phyloP scores from a whole-genome alignment of 2,113 vertebrate species.

The Alectura lathami region DNA sequence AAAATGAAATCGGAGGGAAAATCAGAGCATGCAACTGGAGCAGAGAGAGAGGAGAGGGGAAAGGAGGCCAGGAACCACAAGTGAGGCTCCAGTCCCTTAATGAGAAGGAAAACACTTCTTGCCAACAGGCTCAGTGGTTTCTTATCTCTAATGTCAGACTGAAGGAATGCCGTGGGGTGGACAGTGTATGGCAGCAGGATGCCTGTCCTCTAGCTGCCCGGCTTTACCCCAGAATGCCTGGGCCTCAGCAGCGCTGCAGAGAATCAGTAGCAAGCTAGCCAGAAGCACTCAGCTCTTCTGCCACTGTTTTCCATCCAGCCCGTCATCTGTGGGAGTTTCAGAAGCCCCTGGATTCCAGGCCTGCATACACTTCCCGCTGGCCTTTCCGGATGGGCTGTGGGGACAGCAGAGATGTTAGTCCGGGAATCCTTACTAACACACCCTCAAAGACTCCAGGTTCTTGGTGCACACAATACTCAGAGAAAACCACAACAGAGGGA shows the following conservation, averaged over 20 bases:
- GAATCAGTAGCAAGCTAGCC: neutral
- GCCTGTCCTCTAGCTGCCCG: neutral
- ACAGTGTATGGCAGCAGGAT: neutral
- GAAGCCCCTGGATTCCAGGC: slow-evolving; percentile 67
- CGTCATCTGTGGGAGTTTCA: neutral
- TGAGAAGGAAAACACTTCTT: neutral
- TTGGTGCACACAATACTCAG: accelerated
- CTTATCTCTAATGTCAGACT: neutral
- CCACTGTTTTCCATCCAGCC: neutral
- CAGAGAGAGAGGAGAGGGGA: neutral
- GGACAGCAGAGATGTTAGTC: neutral
- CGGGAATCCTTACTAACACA: neutral
- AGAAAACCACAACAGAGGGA: neutral
- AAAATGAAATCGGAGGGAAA: neutral
- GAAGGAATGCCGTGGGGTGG: neutral
- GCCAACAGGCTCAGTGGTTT: neutral
- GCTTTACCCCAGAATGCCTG: neutral
- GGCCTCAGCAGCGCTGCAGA: neutral
- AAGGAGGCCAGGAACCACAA: neutral
- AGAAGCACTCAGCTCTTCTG: neutral
- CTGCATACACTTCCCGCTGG: slow-evolving; percentile 75
- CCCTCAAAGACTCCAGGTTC: neutral
- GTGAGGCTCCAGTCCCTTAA: slow-evolving; percentile 35
- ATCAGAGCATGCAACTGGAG: neutral
- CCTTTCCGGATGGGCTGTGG: slow-evolving; percentile 80